phyloP scores from a whole-genome alignment of 2,797 vertebrate species.

The Epinephelus coioides region DNA sequence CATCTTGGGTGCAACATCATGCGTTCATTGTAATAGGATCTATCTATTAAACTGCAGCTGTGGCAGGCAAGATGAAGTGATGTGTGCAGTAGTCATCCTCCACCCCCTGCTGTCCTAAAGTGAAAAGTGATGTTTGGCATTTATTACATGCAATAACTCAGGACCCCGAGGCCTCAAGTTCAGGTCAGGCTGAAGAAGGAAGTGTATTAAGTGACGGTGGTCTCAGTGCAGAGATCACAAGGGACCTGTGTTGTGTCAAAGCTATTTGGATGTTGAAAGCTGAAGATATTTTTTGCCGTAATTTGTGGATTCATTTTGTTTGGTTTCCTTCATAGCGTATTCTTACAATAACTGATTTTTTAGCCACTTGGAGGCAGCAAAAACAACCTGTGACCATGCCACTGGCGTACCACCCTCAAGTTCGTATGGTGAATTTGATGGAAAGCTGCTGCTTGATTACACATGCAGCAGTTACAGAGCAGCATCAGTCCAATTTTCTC shows the following conservation, averaged over 20 bases:
- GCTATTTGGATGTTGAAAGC: neutral
- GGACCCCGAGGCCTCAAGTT: conserved; percentile 8
- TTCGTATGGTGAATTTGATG: neutral
- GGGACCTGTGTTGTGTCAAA: neutral
- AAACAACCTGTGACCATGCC: neutral
- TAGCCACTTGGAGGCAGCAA: neutral
- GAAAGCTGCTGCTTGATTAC: neutral
- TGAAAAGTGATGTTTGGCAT: conserved; percentile 48
- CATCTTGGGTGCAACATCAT: neutral
- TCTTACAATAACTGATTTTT: neutral
- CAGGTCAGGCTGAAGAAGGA: conserved; percentile 27
- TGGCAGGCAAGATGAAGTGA: conserved; percentile 7
- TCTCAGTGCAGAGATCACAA: conserved; percentile 6
- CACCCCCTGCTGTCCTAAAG: conserved; percentile 14
- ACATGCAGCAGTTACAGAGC: neutral
- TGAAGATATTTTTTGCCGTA: no score
- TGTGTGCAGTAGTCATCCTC: conserved; percentile 4
- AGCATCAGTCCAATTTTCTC: neutral
- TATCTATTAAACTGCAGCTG: neutral
- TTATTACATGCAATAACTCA: conserved; percentile 23
- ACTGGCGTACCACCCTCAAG: neutral
- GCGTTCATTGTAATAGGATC: neutral
- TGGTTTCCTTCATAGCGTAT: neutral
- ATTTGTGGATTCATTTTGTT: conserved; percentile 6
- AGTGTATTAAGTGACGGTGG: conserved; percentile 9